Evolutionary conservation across 2,888 invertebrate species (phyloP).

Genomic region (Philhelius pedissequus): DNA sequence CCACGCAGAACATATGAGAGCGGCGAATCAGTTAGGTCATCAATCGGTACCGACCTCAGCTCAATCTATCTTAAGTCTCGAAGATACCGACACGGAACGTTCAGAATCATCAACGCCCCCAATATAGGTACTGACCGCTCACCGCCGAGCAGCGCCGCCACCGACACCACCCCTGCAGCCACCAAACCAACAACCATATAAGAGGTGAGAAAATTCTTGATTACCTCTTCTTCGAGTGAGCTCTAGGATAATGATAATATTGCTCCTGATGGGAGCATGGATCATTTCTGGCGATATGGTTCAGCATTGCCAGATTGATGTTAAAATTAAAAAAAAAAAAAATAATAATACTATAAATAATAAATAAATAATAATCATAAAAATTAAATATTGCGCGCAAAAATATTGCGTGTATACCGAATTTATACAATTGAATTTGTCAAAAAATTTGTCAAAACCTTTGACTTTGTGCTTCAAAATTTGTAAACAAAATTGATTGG

Average conservation of each 20-base stretch:
- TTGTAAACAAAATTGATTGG: too few species aligned
- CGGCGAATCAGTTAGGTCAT: slow-evolving; percentile 42
- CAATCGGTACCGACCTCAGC: slow-evolving; percentile 58
- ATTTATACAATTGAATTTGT: too few species aligned
- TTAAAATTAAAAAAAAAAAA: background rate
- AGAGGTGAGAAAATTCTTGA: slow-evolving; percentile 68
- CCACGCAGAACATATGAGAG: slow-evolving; percentile 17
- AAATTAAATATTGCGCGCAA: too few species aligned
- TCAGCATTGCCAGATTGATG: background rate
- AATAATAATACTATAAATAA: too few species aligned
- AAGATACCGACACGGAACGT: slow-evolving; percentile 75
- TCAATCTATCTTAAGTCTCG: slow-evolving; percentile 24
- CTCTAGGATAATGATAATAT: slow-evolving; percentile 58
- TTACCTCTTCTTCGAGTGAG: slow-evolving; percentile 57
- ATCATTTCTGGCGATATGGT: background rate
- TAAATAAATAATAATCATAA: too few species aligned
- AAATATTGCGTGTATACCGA: too few species aligned
- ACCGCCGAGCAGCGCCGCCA: slow-evolving; percentile 53
- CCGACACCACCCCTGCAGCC: too few species aligned
- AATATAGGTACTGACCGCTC: slow-evolving; percentile 45
- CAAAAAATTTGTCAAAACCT: too few species aligned
- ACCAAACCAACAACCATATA: slow-evolving; percentile 37
- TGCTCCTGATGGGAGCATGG: slow-evolving; percentile 19
- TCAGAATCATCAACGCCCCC: slow-evolving; percentile 76
- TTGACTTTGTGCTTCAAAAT: too few species aligned